Evolutionary conservation across 2,888 invertebrate species (phyloP).

Genomic region (Onchidella celtica): DNA sequence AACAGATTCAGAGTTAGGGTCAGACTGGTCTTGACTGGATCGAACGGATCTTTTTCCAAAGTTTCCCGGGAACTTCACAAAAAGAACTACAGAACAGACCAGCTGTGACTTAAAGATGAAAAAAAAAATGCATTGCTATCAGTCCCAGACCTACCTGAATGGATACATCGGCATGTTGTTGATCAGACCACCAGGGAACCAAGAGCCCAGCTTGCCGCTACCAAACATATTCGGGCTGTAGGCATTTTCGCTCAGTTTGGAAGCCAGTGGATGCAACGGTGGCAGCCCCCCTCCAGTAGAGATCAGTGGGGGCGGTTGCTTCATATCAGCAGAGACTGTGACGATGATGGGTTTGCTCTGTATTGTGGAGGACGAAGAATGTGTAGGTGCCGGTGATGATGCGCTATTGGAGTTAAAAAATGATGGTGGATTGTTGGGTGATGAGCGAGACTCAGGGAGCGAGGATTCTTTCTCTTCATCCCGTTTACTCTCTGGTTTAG

Average conservation of each 20-base stretch:
- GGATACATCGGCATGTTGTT: conserved; percentile 70
- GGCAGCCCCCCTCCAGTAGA: conserved; percentile 53
- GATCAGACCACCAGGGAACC: conserved; percentile 66
- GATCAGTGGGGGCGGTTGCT: conserved; percentile 32
- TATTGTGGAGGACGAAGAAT: conserved; percentile 17
- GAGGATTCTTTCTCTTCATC: conserved; percentile 5
- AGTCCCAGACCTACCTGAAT: conserved; percentile 18
- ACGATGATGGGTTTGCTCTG: conserved; percentile 44
- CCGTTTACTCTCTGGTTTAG: conserved; percentile 13
- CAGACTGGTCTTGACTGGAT: too few relatives aligned
- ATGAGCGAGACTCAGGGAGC: conserved; percentile 10
- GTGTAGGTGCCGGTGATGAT: conserved; percentile 2
- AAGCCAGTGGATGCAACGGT: conserved; percentile 55
- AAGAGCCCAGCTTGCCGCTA: conserved; percentile 63
- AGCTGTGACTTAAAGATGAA: too few relatives aligned
- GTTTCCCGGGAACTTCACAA: too few relatives aligned
- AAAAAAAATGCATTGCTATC: too few relatives aligned
- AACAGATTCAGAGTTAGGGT: too few relatives aligned
- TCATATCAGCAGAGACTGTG: conserved; percentile 40
- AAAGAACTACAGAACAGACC: too few relatives aligned
- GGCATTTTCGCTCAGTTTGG: conserved; percentile 61
- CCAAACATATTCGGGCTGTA: conserved; percentile 58
- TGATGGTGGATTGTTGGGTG: conserved; percentile 5
- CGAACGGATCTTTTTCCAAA: too few relatives aligned
- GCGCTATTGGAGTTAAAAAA: conserved; percentile 21